Base-by-base conservation (phyloP, 2,797 vertebrate genomes). In the Mus caroli region DNA sequence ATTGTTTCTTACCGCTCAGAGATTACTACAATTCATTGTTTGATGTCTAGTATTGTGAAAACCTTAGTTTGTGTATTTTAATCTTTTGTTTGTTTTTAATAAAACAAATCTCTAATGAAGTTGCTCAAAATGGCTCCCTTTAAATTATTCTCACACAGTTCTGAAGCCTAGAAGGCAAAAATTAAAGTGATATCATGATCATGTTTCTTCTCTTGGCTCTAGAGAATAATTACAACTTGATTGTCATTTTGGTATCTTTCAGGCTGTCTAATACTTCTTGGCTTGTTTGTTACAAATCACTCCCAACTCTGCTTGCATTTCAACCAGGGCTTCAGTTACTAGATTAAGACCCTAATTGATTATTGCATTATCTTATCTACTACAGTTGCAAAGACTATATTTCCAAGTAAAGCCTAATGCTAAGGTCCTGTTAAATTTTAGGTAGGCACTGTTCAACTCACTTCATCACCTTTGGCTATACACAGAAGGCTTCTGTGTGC, bases 41-140 rank as follows among this genome's bases (percentile, higher is more conserved):
- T 95, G 52, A 69, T 69, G 90, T 76, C 62, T 80, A 62, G 2
- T 71, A 31, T 78, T 84, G 20, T 88, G 26, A 83, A 95, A 83
- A 67, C 20, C 11, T 92, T 88, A 76, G 34, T 69, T 75, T 82
- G 62, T 73, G 3, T 67, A 43, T 89, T 93, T 93, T 56, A 46
- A 34, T 73, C 46, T 76, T 73, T 75, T 73, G 22, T n/a, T 80
- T 73, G 52, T 60, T 83, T 60, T 56, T 60, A 3, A 17, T 62
- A 31, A 62, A 56, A 43, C 26, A 17, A 62, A 43, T 83, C 37
- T 58, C 37, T 6, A 62, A 62, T 43, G 37, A 62, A 43, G 15
- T 43, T 43, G 56, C 43, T 83, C 15, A 31, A 43, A 62, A 24
- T 83, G 80, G 26, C 14, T 43, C 15, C 62, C 37, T 43, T 43